Conservation (phyloP, 2,113 vertebrate genomes). For the Isurus oxyrinchus region DNA sequence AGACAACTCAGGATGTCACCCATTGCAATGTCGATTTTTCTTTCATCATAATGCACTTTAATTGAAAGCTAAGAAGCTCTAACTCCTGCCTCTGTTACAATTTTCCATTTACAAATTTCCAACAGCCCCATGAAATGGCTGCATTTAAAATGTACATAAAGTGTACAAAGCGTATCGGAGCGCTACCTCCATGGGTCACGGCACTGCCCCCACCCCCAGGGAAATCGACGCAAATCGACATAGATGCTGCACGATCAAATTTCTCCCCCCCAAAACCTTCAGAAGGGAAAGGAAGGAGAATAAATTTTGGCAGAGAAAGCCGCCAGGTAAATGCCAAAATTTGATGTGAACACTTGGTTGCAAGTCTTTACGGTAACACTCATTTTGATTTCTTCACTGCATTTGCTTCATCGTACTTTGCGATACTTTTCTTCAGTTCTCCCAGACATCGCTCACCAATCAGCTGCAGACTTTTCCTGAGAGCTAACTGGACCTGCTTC, state of each 20-base stretch:
- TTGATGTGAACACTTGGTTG: neutral
- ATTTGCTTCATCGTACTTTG: conserved; percentile 42
- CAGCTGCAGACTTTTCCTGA: conserved; percentile 49
- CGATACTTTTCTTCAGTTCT: conserved; percentile 49
- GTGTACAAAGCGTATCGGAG: neutral
- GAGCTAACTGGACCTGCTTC: conserved; percentile 41
- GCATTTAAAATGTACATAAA: neutral
- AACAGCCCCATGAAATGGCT: neutral
- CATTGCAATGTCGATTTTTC: neutral
- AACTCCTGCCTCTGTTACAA: neutral
- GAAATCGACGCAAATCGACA: neutral
- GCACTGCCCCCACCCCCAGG: too few relatives aligned
- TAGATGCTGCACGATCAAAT: neutral
- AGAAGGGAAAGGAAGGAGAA: neutral
- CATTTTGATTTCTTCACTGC: neutral
- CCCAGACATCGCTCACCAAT: conserved; percentile 43
- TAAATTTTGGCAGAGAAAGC: neutral
- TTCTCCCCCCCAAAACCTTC: neutral
- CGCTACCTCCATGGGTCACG: neutral
- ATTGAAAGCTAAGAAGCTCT: neutral
- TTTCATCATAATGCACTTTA: neutral
- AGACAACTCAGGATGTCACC: neutral
- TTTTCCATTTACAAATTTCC: neutral
- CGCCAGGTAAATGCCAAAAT: neutral
- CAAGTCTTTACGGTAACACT: neutral